A percentile compares a stretch with the other conserved stretches of the same genome.
Conservation (phyloP, 2,797 vertebrate species). For the Oryzias dopingdopingensis region DNA sequence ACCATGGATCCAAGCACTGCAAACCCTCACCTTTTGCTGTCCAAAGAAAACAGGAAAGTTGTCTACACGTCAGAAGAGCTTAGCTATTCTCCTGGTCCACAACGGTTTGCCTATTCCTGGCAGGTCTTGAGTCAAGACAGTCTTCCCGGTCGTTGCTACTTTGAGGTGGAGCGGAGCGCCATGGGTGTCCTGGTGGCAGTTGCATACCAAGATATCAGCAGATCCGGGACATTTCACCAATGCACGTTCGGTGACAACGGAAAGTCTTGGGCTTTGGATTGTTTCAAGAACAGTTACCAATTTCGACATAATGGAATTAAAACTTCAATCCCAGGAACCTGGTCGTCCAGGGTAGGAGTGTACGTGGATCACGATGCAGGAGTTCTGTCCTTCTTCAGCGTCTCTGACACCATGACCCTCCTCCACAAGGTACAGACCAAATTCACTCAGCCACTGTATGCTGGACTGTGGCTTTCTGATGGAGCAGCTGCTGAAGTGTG, state of each 20-base stretch:
- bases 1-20: constrained; percentile 29
- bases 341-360: constrained; percentile 27
- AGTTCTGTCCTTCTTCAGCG: constrained; percentile 18
- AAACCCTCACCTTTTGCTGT: constrained; percentile 7
- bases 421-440: no score
- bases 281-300: constrained; percentile 3
- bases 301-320: constrained; percentile 18
- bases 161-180: constrained; percentile 27
- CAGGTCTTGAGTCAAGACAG: constrained; percentile 39
- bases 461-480: constrained; percentile 36
- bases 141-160: constrained; percentile 19
- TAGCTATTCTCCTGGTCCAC: neutral
- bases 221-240: neutral
- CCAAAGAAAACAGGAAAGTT: constrained; percentile 3
- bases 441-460: no score
- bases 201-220: constrained; percentile 14
- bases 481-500: constrained; percentile 12
- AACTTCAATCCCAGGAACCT: neutral
- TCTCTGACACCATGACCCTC: no score
- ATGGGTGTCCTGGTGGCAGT: constrained; percentile 13
- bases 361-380: constrained; percentile 24
- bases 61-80: constrained; percentile 3
- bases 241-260: constrained; percentile 25
- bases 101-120: constrained; percentile 21
- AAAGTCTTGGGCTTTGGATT: constrained; percentile 29